These are phyloP conservation scores for Neomonachus schauinslandi DNA, from an alignment of 2,113 vertebrate genomes.

Conservation along the genomic window DNA sequence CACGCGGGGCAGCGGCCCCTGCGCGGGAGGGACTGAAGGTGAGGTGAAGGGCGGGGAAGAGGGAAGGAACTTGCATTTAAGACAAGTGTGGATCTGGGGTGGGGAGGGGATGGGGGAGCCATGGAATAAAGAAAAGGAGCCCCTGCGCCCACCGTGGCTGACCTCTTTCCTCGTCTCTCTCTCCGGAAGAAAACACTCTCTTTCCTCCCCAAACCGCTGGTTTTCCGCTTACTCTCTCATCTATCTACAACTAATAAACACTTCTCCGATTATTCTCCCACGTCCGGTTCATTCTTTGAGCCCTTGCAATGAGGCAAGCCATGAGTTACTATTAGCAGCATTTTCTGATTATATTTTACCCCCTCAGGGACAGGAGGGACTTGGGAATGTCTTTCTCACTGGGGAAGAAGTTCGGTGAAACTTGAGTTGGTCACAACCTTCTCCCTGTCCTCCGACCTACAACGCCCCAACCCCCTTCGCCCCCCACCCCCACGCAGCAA, in stretches of 20 bases:
- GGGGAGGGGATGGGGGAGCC: neutral
- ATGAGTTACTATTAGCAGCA: slow-evolving; percentile 41
- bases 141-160: neutral
- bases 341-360: slow-evolving; percentile 37
- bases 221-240: slow-evolving; percentile 49
- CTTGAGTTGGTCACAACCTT: slow-evolving; percentile 27
- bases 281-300: slow-evolving; percentile 62
- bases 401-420: slow-evolving; percentile 58
- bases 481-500: neutral
- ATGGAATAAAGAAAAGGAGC: neutral
- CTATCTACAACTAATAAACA: slow-evolving; percentile 77
- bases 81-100: neutral
- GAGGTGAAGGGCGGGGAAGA: slow-evolving; percentile 32
- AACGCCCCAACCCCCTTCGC: neutral
- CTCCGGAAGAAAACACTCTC: slow-evolving; percentile 18
- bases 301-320: slow-evolving; percentile 30
- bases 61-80: neutral
- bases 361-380: slow-evolving; percentile 28
- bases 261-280: slow-evolving; percentile 42
- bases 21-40: slow-evolving; percentile 48
- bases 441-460: neutral
- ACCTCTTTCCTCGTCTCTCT: neutral
- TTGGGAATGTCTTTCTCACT: slow-evolving; percentile 2
- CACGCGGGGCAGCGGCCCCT: neutral
- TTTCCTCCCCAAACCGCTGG: neutral